Evolutionary conservation across 2,797 vertebrate genomes (phyloP).

Genomic region (Tragopan temminckii): DNA sequence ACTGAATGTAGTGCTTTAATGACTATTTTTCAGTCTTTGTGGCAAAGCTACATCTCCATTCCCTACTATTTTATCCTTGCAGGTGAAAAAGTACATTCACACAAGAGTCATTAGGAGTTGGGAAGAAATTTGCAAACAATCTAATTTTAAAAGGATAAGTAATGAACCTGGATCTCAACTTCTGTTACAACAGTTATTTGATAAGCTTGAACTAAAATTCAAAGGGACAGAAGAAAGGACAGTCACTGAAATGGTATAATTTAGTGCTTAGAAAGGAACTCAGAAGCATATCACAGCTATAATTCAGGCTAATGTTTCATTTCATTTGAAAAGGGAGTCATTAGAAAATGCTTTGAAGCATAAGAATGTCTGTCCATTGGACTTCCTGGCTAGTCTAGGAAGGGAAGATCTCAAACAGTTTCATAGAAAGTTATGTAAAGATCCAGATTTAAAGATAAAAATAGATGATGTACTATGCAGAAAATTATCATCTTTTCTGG

Average conservation of each 20-base stretch:
- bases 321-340: constrained; percentile 45
- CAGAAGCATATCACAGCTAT: constrained; percentile 46
- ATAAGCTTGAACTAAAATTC: constrained; percentile 17
- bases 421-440: constrained; percentile 65
- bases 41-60: not conserved
- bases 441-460: constrained; percentile 54
- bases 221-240: constrained; percentile 43
- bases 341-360: constrained; percentile 49
- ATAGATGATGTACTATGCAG: constrained; percentile 15
- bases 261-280: constrained; percentile 16
- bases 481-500: constrained; percentile 17
- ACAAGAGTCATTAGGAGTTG: not conserved
- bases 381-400: not conserved
- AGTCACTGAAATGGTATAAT: constrained; percentile 27
- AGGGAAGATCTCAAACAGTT: constrained; percentile 20
- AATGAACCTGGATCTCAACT: constrained; percentile 27
- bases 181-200: constrained; percentile 24
- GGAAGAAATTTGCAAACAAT: constrained; percentile 50
- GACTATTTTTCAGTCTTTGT: not conserved
- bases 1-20: not conserved
- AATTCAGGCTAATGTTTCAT: constrained; percentile 53
- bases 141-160: constrained; percentile 28
- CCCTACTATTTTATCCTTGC: not conserved
- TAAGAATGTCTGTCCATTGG: constrained; percentile 43
- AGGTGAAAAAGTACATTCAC: not conserved